phyloP scores from a whole-genome alignment of 2,113 vertebrate genomes.

The Irena cyanogastra region DNA sequence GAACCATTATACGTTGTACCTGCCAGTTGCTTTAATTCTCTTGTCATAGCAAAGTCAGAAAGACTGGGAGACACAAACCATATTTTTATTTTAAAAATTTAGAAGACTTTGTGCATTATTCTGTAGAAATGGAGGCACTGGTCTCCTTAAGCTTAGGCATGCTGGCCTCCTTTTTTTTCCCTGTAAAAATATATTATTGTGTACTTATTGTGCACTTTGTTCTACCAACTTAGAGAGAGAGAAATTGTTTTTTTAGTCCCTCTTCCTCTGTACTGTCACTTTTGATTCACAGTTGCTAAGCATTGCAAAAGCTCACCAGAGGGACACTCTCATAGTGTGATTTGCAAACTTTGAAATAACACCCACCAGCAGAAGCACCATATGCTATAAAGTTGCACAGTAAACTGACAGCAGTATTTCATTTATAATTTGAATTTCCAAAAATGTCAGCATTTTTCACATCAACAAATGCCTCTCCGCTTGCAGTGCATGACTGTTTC shows the following conservation, averaged over 20 bases:
- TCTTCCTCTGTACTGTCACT: constrained; percentile 74
- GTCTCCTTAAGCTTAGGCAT: background rate
- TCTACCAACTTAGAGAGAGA: constrained; percentile 38
- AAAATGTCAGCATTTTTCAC: constrained; percentile 75
- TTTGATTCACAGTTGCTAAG: constrained; percentile 79
- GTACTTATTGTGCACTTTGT: constrained; percentile 45
- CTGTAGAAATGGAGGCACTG: background rate
- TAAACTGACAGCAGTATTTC: constrained; percentile 75
- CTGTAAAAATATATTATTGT: constrained; percentile 8
- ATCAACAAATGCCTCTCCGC: constrained; percentile 61
- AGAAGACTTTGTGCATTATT: constrained; percentile 24
- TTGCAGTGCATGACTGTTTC: constrained; percentile 27
- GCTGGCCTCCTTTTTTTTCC: background rate
- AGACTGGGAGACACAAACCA: background rate
- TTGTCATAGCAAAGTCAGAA: background rate
- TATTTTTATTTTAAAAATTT: constrained; percentile 60
- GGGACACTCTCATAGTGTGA: constrained; percentile 77
- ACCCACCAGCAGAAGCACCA: constrained; percentile 80
- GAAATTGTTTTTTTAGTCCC: constrained; percentile 38
- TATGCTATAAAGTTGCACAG: constrained; percentile 72
- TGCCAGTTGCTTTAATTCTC: constrained; percentile 28
- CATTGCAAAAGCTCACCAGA: constrained; percentile 75
- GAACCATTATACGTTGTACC: background rate
- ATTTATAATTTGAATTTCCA: constrained; percentile 74
- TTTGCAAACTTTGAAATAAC: constrained; percentile 83